A percentile compares a stretch with the other conserved stretches of the same genome.
phyloP scores from a whole-genome alignment of 1,140 invertebrate species.

The Conus betulinus region DNA sequence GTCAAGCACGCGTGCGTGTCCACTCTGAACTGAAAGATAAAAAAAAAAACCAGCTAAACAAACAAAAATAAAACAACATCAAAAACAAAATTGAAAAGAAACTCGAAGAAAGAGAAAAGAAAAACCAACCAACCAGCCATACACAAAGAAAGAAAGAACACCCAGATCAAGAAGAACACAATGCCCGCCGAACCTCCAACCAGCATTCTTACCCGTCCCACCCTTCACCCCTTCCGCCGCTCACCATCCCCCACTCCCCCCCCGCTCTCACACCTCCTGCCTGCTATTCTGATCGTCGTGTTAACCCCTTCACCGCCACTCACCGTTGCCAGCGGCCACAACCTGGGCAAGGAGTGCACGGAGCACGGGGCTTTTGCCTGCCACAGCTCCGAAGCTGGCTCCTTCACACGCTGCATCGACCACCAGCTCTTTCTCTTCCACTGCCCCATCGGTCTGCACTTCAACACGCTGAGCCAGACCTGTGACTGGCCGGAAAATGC shows the following conservation, averaged over 20 bases:
- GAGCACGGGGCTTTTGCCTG: constrained; percentile 43
- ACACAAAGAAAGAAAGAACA: too few species aligned
- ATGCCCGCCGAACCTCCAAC: background rate
- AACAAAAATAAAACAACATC: background rate
- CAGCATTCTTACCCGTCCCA: background rate
- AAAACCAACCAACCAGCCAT: too few species aligned
- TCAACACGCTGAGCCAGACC: constrained; percentile 51
- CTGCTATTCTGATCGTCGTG: background rate
- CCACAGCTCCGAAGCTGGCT: constrained; percentile 36
- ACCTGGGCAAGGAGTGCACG: constrained; percentile 29
- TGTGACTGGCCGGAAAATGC: constrained; percentile 57
- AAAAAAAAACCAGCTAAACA: background rate
- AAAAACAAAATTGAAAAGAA: background rate
- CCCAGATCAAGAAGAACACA: too few species aligned
- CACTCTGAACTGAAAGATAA: too few species aligned
- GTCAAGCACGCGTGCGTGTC: too few species aligned
- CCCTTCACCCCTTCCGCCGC: background rate
- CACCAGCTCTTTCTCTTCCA: constrained; percentile 45
- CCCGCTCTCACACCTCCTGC: background rate
- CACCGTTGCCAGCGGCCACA: background rate
- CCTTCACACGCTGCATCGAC: constrained; percentile 44
- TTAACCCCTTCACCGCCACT: background rate
- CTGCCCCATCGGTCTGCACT: constrained; percentile 48
- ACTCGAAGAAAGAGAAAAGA: too few species aligned
- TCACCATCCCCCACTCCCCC: background rate